Conservation (phyloP, 2,888 invertebrate species). For the Tipula lateralis region DNA sequence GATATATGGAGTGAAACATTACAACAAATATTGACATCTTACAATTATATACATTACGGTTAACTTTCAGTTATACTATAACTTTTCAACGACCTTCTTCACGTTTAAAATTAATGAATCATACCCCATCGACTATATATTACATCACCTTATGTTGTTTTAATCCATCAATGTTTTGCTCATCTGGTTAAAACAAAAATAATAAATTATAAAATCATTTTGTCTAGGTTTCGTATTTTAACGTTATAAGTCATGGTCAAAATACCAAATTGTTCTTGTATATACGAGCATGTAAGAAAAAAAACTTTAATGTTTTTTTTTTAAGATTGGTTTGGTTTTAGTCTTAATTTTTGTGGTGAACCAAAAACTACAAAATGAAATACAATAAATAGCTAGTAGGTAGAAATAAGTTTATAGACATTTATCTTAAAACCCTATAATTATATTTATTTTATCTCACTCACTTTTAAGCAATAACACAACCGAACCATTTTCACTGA, state of each 20-base stretch:
- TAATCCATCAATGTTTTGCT: not conserved
- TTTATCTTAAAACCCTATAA: conserved; percentile 6
- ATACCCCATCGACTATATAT: not conserved
- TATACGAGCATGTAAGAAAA: not conserved
- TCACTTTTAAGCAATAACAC: not conserved
- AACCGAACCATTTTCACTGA: not conserved
- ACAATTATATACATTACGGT: not conserved
- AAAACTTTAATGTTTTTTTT: not conserved
- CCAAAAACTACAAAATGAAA: not conserved
- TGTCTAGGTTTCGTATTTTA: not conserved
- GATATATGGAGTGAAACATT: not conserved
- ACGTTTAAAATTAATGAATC: not conserved
- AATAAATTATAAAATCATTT: not conserved
- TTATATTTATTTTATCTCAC: not conserved
- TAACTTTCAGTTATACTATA: not conserved
- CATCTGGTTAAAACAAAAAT: not conserved
- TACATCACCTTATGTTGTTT: not conserved
- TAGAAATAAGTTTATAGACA: not conserved
- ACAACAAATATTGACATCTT: not conserved
- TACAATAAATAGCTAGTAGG: not conserved
- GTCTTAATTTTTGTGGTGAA: not conserved
- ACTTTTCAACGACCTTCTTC: not conserved
- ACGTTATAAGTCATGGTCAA: not conserved
- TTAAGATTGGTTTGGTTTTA: not conserved
- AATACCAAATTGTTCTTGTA: not conserved